phyloP scores from a whole-genome alignment of 2,888 invertebrate genomes.

The Biston betularia region DNA sequence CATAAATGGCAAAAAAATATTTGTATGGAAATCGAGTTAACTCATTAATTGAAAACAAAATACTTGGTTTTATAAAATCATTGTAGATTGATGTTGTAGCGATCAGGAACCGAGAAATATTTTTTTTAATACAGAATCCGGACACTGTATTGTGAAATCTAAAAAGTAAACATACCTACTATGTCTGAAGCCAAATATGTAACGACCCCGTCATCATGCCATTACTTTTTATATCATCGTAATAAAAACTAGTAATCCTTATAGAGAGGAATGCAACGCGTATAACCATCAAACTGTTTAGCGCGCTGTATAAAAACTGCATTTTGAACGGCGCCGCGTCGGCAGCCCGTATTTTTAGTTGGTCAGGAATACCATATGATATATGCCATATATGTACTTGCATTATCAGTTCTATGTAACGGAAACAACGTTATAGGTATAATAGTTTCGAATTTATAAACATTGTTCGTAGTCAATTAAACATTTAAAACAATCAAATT shows the following conservation, averaged over 20 bases:
- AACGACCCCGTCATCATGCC: conserved; percentile 12
- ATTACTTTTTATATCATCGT: conserved; percentile 14
- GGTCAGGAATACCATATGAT: conserved; percentile 65
- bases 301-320: conserved; percentile 78
- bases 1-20: too few species aligned
- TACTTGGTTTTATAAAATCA: too few species aligned
- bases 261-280: conserved; percentile 28
- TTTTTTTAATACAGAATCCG: too few species aligned
- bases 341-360: conserved; percentile 75
- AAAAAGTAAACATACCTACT: not conserved
- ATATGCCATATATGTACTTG: conserved; percentile 68
- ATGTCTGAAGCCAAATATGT: conserved; percentile 13
- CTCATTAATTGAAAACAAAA: too few species aligned
- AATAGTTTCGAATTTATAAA: not conserved
- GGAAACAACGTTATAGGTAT: conserved; percentile 34
- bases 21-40: too few species aligned
- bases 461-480: not conserved
- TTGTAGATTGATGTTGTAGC: too few species aligned
- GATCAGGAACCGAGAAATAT: too few species aligned
- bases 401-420: conserved; percentile 56
- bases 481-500: not conserved
- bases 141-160: not conserved
- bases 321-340: conserved; percentile 55
- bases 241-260: conserved; percentile 26
- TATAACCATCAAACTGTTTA: conserved; percentile 57